phyloP scores from a whole-genome alignment of 2,797 vertebrate species.

The Fratercula arctica region DNA sequence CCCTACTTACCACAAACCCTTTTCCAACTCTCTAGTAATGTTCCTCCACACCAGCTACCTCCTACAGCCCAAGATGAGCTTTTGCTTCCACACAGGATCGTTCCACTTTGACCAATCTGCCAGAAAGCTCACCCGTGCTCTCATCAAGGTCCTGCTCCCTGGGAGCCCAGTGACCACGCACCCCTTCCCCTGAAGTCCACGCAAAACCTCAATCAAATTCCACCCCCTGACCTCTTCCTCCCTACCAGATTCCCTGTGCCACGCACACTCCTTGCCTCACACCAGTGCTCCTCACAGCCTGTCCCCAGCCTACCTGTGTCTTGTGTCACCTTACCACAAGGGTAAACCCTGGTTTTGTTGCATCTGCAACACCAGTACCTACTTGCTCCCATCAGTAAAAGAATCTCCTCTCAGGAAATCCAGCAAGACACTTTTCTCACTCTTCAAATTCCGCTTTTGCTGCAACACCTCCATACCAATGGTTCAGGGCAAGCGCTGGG shows the following conservation, averaged over 20 bases:
- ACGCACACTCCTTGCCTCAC: not conserved
- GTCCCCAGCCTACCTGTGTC: not conserved
- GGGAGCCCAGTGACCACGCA: not conserved
- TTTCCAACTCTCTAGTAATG: not conserved
- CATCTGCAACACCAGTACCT: not conserved
- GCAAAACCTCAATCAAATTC: not conserved
- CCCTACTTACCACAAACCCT: not conserved
- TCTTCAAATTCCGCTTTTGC: not conserved
- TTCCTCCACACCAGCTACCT: not conserved
- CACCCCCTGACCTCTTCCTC: not conserved
- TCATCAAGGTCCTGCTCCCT: not conserved
- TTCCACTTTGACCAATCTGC: rapidly evolving
- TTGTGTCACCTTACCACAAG: not conserved
- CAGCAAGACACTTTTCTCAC: rapidly evolving
- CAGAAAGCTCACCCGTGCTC: not conserved
- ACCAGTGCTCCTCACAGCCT: not conserved
- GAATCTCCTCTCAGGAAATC: not conserved
- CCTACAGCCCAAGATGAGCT: not conserved
- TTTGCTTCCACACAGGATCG: not conserved
- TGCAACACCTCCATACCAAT: not conserved
- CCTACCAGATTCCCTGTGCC: not conserved
- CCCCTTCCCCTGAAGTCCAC: not conserved
- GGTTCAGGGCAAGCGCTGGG: not conserved
- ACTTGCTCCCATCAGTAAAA: not conserved
- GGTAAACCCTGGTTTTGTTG: not conserved